These are phyloP conservation scores for Nemotelus pantherinus DNA, from an alignment of 2,888 invertebrate species.

Conservation along the genomic window DNA sequence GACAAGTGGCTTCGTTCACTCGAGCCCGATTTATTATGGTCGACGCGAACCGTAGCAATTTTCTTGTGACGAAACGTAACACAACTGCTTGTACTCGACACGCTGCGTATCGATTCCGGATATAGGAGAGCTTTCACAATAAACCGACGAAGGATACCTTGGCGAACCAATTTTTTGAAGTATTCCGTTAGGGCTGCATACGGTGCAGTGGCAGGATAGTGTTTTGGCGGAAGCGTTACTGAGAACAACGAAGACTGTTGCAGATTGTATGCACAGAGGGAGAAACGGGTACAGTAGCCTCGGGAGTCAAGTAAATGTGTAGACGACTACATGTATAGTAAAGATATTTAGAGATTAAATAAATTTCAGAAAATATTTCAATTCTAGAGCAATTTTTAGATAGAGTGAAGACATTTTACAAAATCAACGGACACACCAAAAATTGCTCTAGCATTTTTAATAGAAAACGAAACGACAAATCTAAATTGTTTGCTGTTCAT, in stretches of 20 bases:
- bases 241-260: slow-evolving; percentile 63
- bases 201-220: slow-evolving; percentile 80
- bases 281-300: slow-evolving; percentile 69
- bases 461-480: neutral
- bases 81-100: slow-evolving; percentile 66
- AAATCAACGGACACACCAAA: neutral
- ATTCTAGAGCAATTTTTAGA: slow-evolving; percentile 23
- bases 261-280: slow-evolving; percentile 65
- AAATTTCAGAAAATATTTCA: neutral
- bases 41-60: slow-evolving; percentile 59
- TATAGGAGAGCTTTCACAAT: slow-evolving; percentile 81
- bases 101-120: slow-evolving; percentile 68
- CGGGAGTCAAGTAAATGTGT: slow-evolving; percentile 66
- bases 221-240: slow-evolving; percentile 75
- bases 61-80: slow-evolving; percentile 67
- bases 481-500: too few relatives aligned
- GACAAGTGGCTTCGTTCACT: slow-evolving; percentile 64
- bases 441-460: neutral
- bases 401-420: slow-evolving; percentile 21
- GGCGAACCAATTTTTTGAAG: slow-evolving; percentile 78
- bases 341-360: slow-evolving; percentile 32
- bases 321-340: slow-evolving; percentile 49
- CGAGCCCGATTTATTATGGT: slow-evolving; percentile 56
- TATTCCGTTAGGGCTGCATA: slow-evolving; percentile 81
- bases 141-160: slow-evolving; percentile 75